Percentiles rank a stretch among this genome's conserved stretches.
Evolutionary conservation across 2,113 vertebrate genomes (phyloP).

Genomic region (Anseranas semipalmata): DNA sequence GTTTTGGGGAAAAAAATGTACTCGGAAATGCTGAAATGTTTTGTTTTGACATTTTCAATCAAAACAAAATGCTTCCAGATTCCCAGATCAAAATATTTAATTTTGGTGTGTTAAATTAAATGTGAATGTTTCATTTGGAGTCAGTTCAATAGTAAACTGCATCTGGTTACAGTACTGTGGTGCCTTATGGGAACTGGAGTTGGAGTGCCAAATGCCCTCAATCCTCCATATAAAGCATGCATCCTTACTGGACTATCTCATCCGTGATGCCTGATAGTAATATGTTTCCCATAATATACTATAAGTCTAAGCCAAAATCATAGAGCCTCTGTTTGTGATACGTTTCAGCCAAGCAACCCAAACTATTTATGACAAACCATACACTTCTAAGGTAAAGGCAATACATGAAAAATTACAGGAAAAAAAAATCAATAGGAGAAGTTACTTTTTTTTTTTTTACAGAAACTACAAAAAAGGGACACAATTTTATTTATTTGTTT

Average conservation of each 20-base stretch:
- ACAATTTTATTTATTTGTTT: too few relatives aligned
- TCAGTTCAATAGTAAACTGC: slow-evolving; percentile 46
- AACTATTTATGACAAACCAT: background rate
- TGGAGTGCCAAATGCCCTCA: slow-evolving; percentile 20
- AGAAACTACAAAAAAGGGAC: background rate
- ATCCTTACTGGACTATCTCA: background rate
- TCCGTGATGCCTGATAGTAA: background rate
- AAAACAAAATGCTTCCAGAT: slow-evolving; percentile 49
- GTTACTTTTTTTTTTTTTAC: background rate
- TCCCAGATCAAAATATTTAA: slow-evolving; percentile 62
- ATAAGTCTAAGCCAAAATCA: background rate
- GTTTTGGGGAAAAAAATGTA: accelerated
- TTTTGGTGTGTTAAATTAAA: slow-evolving; percentile 53
- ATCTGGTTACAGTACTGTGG: slow-evolving; percentile 46
- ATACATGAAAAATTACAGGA: background rate
- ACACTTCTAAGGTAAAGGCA: background rate
- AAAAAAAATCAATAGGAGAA: background rate
- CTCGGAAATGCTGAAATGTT: background rate
- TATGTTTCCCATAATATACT: background rate
- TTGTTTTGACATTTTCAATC: slow-evolving; percentile 41
- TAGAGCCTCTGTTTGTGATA: background rate
- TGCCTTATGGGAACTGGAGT: background rate
- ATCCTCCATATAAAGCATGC: background rate
- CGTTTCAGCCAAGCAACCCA: background rate
- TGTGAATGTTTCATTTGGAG: slow-evolving; percentile 57